Evolutionary conservation across 2,797 vertebrate genomes (phyloP).

Genomic region (Cossypha heuglini): DNA sequence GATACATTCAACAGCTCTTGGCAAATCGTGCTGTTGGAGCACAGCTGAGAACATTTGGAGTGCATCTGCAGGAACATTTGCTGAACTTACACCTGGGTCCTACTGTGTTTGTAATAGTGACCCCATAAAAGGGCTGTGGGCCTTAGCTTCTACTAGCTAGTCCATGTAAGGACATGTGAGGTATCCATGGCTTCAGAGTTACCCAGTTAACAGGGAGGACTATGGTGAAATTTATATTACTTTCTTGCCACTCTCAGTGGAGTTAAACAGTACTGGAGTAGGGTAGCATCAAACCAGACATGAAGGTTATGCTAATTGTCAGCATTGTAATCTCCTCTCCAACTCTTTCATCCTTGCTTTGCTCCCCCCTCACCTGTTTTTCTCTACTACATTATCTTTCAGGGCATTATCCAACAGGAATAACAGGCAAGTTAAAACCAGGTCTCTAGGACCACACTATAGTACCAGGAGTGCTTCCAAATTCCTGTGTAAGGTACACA

Average conservation of each 20-base stretch:
- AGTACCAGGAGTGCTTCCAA: conserved; percentile 1
- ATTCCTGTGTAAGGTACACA: background rate
- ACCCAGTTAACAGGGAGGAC: background rate
- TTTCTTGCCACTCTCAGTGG: background rate
- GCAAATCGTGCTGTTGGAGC: conserved; percentile 19
- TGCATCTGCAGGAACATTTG: conserved; percentile 46
- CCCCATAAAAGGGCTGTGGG: conserved; percentile 5
- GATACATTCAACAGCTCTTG: conserved; percentile 32
- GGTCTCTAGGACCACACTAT: background rate
- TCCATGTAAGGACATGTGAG: background rate
- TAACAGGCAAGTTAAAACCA: background rate
- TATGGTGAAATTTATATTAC: background rate
- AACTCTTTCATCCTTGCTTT: background rate
- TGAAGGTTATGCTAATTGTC: background rate
- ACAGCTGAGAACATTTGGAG: conserved; percentile 65
- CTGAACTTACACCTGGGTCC: conserved; percentile 49
- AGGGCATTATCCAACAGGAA: background rate
- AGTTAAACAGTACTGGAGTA: background rate
- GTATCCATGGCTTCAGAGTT: background rate
- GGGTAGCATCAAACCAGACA: background rate
- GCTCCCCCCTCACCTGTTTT: background rate
- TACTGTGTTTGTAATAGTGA: background rate
- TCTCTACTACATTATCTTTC: background rate
- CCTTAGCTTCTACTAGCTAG: background rate
- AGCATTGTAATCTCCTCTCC: background rate